Percentiles rank a stretch among this genome's conserved stretches.
Conservation (phyloP, 2,888 invertebrate genomes). For the Monoplex corrugatus region DNA sequence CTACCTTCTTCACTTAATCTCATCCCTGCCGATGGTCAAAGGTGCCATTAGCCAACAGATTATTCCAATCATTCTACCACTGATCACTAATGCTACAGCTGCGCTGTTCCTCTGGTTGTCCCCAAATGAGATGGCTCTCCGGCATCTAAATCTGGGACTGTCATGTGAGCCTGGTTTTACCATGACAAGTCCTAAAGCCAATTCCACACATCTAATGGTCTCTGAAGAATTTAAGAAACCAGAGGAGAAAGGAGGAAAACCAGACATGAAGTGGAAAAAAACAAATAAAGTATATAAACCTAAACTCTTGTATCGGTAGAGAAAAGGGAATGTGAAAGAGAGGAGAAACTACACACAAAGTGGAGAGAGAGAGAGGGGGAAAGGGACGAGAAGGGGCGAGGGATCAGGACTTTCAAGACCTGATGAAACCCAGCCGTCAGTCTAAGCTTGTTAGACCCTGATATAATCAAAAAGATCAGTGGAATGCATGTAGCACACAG, state of each 20-base stretch:
- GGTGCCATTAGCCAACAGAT: background rate
- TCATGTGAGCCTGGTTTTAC: background rate
- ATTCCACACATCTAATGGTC: no score
- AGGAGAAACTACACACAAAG: no score
- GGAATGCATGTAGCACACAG: no score
- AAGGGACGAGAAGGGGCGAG: background rate
- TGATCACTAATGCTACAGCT: no score
- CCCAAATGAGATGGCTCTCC: background rate
- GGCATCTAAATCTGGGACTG: background rate
- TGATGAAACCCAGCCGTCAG: background rate
- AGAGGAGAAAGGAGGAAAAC: no score
- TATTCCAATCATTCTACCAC: background rate
- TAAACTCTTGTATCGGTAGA: background rate
- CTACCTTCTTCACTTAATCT: no score
- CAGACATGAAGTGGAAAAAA: no score
- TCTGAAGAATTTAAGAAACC: no score
- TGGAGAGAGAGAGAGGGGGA: background rate
- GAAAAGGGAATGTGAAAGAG: background rate
- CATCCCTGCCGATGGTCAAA: background rate
- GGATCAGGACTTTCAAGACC: background rate
- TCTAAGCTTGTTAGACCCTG: background rate
- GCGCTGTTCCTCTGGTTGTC: no score
- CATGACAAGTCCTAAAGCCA: no score
- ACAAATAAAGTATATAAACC: no score
- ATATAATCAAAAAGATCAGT: no score